phyloP scores from a whole-genome alignment of 2,888 invertebrate species.

The Ligdia adustata region DNA sequence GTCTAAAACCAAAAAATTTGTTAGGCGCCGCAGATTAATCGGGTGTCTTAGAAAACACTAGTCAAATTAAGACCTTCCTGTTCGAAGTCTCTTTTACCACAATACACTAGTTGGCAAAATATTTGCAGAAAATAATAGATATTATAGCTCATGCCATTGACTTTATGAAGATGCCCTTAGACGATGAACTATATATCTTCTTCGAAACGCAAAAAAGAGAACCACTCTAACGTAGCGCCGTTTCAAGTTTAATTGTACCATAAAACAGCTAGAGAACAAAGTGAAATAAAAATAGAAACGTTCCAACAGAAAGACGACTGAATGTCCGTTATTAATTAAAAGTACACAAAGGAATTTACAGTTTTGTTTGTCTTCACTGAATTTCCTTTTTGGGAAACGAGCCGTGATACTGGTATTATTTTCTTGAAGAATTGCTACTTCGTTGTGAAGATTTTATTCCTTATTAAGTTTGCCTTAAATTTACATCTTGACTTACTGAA shows the following conservation, averaged over 20 bases:
- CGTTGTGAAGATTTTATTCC: neutral
- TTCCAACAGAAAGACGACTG: conserved; percentile 10
- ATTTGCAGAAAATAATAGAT: too few relatives aligned
- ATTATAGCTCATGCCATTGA: too few relatives aligned
- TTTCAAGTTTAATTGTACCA: conserved; percentile 9
- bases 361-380: conserved; percentile 18
- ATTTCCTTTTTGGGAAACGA: conserved; percentile 16
- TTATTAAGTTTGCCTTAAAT: neutral
- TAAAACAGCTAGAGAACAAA: conserved; percentile 12
- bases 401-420: conserved; percentile 11
- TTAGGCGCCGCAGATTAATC: too few relatives aligned
- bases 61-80: too few relatives aligned
- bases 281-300: conserved; percentile 16
- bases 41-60: too few relatives aligned
- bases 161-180: too few relatives aligned
- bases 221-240: conserved; percentile 1
- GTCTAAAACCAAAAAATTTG: too few relatives aligned
- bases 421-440: neutral
- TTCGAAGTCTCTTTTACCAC: too few relatives aligned
- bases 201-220: conserved; percentile 5
- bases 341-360: conserved; percentile 24
- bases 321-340: conserved; percentile 23
- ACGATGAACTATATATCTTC: conserved; percentile 3
- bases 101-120: too few relatives aligned
- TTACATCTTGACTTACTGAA: too few relatives aligned